Evolutionary conservation across 2,797 vertebrate species (phyloP), one percentile per base, ranked within the genome.

Genomic region (Spinus pinus): DNA sequence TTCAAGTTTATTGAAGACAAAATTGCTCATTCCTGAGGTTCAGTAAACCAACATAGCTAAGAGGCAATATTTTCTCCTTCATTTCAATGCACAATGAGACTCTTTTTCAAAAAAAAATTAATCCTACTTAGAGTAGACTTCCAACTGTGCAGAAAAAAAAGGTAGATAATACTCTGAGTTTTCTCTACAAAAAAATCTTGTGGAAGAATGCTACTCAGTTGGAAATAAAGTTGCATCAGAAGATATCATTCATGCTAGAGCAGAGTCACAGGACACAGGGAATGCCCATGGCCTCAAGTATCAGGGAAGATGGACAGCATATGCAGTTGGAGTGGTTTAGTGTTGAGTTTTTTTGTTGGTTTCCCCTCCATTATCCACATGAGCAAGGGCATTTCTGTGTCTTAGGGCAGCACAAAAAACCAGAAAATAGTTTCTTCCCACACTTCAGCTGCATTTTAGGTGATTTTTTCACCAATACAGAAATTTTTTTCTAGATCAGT

Each of bases 291-390:
- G 46, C 19, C 31, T n/a, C 21, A 13, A 64, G 31, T 16, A 81
- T 42, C 23, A 58, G 35, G 9, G 17, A 67, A 49, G 14, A 64
- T 14, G 12, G 21, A 4, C 15, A 65, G 44, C 30, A 46, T 18
- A 16, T 2, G 7, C 25, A 20, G 44, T 44, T 25, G 51, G 30
- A n/a, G 22, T 19, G 25, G 2, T 13, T 47, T 10, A 4, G 1
- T 22, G 16, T 50, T 9, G 19, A 5, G 1, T 1, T 1, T 16
- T 41, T 41, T 30, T 41, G 30, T 41, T 39, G 21, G 1, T 41
- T 81, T 65, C n/a, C 5, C 8, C 10, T 62, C 21, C 27, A 3
- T 57, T 81, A 77, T 33, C 46, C 8, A 33, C 28, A 50, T 5
- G 14, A 20, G 5, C 23, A 75, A 80, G 44, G 71, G 2, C 22